phyloP scores from a whole-genome alignment of 2,797 vertebrate species.

The Notolepis coatsorum region DNA sequence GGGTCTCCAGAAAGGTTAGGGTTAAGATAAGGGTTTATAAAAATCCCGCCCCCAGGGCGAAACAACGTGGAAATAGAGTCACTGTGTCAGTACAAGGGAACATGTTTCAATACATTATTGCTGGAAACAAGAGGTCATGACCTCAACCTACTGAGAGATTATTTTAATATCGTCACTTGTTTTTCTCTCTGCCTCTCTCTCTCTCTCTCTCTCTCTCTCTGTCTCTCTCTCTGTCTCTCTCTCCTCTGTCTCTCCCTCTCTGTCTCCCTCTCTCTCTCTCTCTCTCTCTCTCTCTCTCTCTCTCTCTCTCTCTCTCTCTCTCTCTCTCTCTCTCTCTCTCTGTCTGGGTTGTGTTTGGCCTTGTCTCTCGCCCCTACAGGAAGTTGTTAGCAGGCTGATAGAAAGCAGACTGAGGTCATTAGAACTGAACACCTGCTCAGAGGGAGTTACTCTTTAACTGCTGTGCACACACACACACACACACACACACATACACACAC shows the following conservation, averaged over 20 bases:
- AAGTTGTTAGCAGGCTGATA: conserved; percentile 74
- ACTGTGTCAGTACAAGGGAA: too few relatives aligned
- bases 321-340: conserved; percentile 29
- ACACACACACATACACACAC: conserved; percentile 11
- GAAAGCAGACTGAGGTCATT: conserved; percentile 74
- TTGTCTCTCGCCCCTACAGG: conserved; percentile 69
- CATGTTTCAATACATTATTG: too few relatives aligned
- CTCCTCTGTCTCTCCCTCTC: conserved; percentile 24
- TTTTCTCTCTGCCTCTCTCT: conserved; percentile 14
- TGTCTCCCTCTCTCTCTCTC: conserved; percentile 47
- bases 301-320: neutral
- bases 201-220: conserved; percentile 1
- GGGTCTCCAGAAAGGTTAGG: too few relatives aligned
- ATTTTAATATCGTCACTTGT: conserved; percentile 3
- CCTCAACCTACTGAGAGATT: too few relatives aligned
- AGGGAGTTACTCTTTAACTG: conserved; percentile 80
- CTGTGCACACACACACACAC: conserved; percentile 54
- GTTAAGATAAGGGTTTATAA: too few relatives aligned
- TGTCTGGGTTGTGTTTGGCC: conserved; percentile 69
- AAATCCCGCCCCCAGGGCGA: too few relatives aligned
- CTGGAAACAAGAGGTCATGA: too few relatives aligned
- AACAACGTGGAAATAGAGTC: too few relatives aligned
- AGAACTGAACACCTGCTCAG: conserved; percentile 75
- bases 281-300: neutral
- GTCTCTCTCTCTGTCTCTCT: conserved; percentile 26